Conservation (phyloP, 1,140 invertebrate species). For the Yoshiicerus persimilis region DNA sequence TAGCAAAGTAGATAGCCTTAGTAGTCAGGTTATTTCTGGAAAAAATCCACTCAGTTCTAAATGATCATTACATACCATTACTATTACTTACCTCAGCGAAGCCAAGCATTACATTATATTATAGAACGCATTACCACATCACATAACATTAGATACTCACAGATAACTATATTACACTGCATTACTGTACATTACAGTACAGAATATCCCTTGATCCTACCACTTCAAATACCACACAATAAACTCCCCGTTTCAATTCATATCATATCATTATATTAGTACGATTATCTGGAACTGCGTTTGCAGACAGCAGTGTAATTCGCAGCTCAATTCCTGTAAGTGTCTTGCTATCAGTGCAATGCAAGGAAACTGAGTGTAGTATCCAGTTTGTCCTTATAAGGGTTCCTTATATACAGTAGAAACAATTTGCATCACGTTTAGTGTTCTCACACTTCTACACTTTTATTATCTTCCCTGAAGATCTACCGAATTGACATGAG, state of each 20-base stretch:
- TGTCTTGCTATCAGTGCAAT: too few species aligned
- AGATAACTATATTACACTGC: neutral
- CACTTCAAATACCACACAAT: neutral
- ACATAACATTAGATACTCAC: slow-evolving; percentile 5
- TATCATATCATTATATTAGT: neutral
- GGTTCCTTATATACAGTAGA: too few species aligned
- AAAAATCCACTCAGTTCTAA: slow-evolving; percentile 4
- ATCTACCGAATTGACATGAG: neutral
- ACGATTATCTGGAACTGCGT: neutral
- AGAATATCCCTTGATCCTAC: neutral
- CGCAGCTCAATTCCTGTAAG: neutral
- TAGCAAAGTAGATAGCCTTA: neutral
- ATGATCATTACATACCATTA: neutral
- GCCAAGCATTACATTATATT: neutral
- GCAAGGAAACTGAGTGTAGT: too few species aligned
- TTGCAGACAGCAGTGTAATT: neutral
- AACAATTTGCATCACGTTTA: neutral
- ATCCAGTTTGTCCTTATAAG: neutral
- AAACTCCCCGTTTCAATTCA: neutral
- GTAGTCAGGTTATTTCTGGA: neutral
- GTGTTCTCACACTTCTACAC: neutral
- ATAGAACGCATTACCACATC: neutral
- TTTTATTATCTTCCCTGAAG: neutral
- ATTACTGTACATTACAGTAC: neutral
- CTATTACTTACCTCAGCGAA: neutral